Percentiles rank a stretch among this genome's conserved stretches.
phyloP scores from a whole-genome alignment of 2,113 vertebrate species.

The Lutjanus erythropterus region DNA sequence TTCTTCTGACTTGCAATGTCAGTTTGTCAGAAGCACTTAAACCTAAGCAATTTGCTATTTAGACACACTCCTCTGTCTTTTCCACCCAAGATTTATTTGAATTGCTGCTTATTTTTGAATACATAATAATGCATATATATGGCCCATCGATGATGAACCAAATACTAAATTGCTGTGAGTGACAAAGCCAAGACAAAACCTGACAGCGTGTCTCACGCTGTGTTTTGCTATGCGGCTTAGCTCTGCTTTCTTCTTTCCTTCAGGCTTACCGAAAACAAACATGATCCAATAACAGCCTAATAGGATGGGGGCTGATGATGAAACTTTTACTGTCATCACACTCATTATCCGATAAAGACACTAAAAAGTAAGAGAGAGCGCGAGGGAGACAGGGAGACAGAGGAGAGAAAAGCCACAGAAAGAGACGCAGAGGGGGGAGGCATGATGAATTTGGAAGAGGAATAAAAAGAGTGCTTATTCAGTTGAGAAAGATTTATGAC shows the following conservation, averaged over 20 bases:
- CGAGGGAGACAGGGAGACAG: constrained; percentile 8
- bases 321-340: constrained; percentile 78
- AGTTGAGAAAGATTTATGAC: constrained; percentile 82
- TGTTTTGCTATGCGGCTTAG: constrained; percentile 38
- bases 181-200: constrained; percentile 48
- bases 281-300: constrained; percentile 75
- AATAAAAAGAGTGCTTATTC: constrained; percentile 74
- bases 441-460: constrained; percentile 61
- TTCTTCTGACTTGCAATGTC: not conserved
- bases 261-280: constrained; percentile 71
- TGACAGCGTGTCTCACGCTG: constrained; percentile 49
- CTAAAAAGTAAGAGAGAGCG: constrained; percentile 41
- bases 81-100: not conserved
- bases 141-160: constrained; percentile 1
- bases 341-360: constrained; percentile 71
- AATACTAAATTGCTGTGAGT: constrained; percentile 47
- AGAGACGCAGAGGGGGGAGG: constrained; percentile 26
- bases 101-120: constrained; percentile 29
- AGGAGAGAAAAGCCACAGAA: constrained; percentile 38
- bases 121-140: not conserved
- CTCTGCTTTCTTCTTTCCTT: constrained; percentile 58
- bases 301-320: constrained; percentile 73
- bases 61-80: constrained; percentile 19
- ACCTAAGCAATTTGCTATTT: constrained; percentile 1
- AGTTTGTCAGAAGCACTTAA: constrained; percentile 30